A percentile compares a stretch with the other conserved stretches of the same genome.
These are phyloP conservation scores for Perdita meconis DNA, from an alignment of 2,888 invertebrate genomes.

Conservation along the genomic window DNA sequence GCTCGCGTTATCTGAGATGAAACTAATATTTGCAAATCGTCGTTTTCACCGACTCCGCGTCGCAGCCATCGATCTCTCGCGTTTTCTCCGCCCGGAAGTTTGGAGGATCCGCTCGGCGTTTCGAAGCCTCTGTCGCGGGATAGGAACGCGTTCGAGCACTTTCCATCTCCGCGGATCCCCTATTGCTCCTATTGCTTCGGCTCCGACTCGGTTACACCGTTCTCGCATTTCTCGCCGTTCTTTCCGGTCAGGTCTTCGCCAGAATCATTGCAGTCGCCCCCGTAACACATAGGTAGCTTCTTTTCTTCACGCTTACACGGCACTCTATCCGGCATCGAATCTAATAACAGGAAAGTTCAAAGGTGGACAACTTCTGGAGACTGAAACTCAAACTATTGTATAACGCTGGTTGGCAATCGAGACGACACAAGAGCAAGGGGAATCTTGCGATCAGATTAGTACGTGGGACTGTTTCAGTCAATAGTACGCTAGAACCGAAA, in stretches of 20 bases:
- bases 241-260: conserved; percentile 14
- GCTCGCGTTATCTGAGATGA: too few species aligned
- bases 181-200: conserved; percentile 35
- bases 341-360: conserved; percentile 1
- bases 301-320: conserved; percentile 43
- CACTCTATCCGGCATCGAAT: background rate
- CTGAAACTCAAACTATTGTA: too few species aligned
- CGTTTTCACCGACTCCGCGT: too few species aligned
- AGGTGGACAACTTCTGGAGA: background rate
- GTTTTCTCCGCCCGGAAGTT: background rate
- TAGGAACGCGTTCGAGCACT: background rate
- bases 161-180: background rate
- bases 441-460: too few species aligned
- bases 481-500: too few species aligned
- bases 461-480: too few species aligned
- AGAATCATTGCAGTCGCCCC: conserved; percentile 62
- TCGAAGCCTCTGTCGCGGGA: background rate
- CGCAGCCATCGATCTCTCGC: too few species aligned
- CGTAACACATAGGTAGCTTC: conserved; percentile 61
- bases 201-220: background rate
- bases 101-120: background rate
- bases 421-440: too few species aligned
- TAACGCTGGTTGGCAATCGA: too few species aligned
- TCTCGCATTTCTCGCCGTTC: background rate
- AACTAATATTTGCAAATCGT: too few species aligned